Evolutionary conservation across 2,888 invertebrate genomes (phyloP), one percentile per base, ranked within the genome.

Genomic region (Epirrhoe tristata): DNA sequence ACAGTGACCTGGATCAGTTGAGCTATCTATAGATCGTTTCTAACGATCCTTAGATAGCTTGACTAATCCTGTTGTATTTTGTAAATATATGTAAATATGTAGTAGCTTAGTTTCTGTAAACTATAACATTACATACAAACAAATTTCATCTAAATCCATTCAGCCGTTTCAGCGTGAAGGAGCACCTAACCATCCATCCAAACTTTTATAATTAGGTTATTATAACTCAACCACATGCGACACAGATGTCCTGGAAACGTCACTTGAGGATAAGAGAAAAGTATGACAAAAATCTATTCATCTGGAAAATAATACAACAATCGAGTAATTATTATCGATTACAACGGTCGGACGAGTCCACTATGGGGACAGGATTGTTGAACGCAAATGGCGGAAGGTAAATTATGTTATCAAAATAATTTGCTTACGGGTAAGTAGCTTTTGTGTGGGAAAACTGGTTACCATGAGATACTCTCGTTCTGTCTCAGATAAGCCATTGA

Each of bases 321-420:
- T 82, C 79, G 78, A 77, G 80, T 66, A 39, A 55, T 77, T 81
- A 84, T 84, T 83, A 85, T 79, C 83, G 81, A 84, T 84, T 85
- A 78, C 56, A 74, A 67, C 83, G 83, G 75, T 79, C 73, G 75
- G 75, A 77, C 78, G 75, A 76, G 76, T 81, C 74, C 77, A 74
- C 75, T 72, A 77, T 70, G 69, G 78, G 78, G 75, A 74, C 69
- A 72, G 59, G 61, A 59, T 51, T 63, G 72, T 68, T 68, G 59
- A 66, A 70, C 66, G 74, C 79, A 81, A 82, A 80, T 78, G 82
- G 84, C 83, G 85, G 85, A 83, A 83, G 79, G 78, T 77, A 75
- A 84, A 86, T 86, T 86, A 86, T 80, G 80, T 80, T 80, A 80
- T 86, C 85, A 80, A 77, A 81, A 85, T 76, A 76, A 81, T 84